phyloP scores from a whole-genome alignment of 2,888 invertebrate species.

The Orchestes rusci region DNA sequence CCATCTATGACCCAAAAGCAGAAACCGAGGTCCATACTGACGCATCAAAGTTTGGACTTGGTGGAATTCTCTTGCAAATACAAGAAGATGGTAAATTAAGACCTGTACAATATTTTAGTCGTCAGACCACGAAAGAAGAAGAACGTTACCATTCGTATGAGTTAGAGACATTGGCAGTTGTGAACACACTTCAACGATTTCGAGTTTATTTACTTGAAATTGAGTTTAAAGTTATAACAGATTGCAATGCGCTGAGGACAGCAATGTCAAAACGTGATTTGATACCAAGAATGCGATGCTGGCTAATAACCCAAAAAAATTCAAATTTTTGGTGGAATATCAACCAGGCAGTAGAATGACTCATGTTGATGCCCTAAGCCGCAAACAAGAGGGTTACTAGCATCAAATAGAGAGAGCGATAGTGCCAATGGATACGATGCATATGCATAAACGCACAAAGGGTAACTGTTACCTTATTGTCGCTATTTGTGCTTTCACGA shows the following conservation, averaged over 20 bases:
- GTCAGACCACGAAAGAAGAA: conserved; percentile 3
- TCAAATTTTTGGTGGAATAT: conserved; percentile 5
- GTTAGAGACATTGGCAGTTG: conserved; percentile 4
- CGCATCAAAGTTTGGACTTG: conserved; percentile 22
- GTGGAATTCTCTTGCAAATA: neutral
- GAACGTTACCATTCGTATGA: conserved; percentile 1
- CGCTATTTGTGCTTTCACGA: conserved; percentile 4
- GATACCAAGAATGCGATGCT: conserved; percentile 28
- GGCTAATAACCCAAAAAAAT: conserved; percentile 6
- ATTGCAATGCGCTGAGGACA: conserved; percentile 28
- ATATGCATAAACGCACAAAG: conserved; percentile 5
- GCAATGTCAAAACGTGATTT: conserved; percentile 26
- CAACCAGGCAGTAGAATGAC: conserved; percentile 15
- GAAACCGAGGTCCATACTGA: conserved; percentile 27
- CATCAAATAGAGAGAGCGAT: conserved; percentile 1
- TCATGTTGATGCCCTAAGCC: conserved; percentile 10
- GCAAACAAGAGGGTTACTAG: conserved; percentile 19
- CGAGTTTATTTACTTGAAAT: conserved; percentile 17
- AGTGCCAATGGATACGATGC: conserved; percentile 5
- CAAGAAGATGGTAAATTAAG: neutral
- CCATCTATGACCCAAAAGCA: conserved; percentile 24
- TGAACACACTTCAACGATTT: conserved; percentile 11
- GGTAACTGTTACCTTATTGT: conserved; percentile 3
- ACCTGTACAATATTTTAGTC: conserved; percentile 4
- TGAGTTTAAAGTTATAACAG: conserved; percentile 23